A percentile compares a stretch with the other conserved stretches of the same genome.
Evolutionary conservation across 2,797 vertebrate species (phyloP).

Genomic region (Spinus pinus): DNA sequence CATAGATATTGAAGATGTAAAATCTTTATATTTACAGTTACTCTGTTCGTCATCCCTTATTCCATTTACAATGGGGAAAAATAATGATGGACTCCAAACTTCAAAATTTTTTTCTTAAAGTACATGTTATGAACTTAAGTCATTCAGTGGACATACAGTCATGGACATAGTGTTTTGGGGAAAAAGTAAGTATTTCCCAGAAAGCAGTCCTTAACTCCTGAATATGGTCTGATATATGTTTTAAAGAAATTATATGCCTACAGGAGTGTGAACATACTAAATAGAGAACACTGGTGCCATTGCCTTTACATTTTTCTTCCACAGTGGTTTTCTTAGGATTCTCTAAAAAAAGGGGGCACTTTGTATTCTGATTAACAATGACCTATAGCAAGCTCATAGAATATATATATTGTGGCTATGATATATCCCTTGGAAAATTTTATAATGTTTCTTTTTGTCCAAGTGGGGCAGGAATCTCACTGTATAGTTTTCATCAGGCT

Average conservation of each 20-base stretch:
- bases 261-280: neutral
- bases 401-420: neutral
- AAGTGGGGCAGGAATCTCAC: neutral
- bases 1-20: neutral
- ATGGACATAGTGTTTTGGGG: accelerated
- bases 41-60: neutral
- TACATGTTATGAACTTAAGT: neutral
- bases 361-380: neutral
- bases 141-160: neutral
- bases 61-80: neutral
- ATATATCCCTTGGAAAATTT: neutral
- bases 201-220: neutral
- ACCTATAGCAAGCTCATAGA: neutral
- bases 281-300: neutral
- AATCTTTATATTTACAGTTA: neutral
- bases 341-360: neutral
- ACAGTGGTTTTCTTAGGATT: neutral
- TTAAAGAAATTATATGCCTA: neutral
- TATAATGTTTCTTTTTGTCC: neutral
- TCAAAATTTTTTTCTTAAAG: neutral
- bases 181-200: neutral
- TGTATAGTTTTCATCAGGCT: neutral
- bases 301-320: neutral
- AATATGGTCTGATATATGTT: neutral
- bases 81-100: neutral